phyloP scores from a whole-genome alignment of 2,113 vertebrate genomes.

The Rhinogobius similis region DNA sequence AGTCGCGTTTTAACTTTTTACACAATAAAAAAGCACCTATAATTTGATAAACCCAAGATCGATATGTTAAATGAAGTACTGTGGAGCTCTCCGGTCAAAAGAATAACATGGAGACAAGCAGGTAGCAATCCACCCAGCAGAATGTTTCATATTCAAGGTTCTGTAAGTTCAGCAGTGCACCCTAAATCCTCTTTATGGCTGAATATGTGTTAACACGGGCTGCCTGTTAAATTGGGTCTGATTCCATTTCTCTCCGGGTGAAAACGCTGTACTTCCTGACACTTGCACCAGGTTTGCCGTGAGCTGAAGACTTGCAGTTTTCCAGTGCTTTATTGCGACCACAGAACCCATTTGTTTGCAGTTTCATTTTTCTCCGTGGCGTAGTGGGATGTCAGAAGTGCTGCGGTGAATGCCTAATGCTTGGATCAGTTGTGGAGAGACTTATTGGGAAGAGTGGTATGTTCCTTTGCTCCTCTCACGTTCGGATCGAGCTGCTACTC shows the following conservation, averaged over 20 bases:
- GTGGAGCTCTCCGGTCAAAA: not conserved
- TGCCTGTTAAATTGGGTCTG: not conserved
- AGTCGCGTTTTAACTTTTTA: no score
- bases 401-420: conserved; percentile 36
- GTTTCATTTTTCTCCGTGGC: conserved; percentile 40
- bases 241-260: conserved; percentile 9
- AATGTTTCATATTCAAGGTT: not conserved
- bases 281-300: conserved; percentile 32
- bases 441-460: conserved; percentile 36
- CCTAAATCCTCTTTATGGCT: not conserved
- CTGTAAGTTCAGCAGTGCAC: not conserved
- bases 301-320: conserved; percentile 45
- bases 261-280: conserved; percentile 59
- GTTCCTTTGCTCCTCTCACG: conserved; percentile 31
- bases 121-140: not conserved
- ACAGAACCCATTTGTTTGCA: conserved; percentile 48
- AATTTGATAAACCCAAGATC: not conserved
- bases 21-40: no score
- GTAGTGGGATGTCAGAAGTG: conserved; percentile 36
- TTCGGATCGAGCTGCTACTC: conserved; percentile 45
- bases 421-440: conserved; percentile 17
- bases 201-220: not conserved
- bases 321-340: conserved; percentile 68
- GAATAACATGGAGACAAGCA: no score
- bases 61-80: not conserved